Evolutionary conservation across 1,140 invertebrate genomes (phyloP), one percentile per base, ranked within the genome.

Genomic region (Subanguina moxae): DNA sequence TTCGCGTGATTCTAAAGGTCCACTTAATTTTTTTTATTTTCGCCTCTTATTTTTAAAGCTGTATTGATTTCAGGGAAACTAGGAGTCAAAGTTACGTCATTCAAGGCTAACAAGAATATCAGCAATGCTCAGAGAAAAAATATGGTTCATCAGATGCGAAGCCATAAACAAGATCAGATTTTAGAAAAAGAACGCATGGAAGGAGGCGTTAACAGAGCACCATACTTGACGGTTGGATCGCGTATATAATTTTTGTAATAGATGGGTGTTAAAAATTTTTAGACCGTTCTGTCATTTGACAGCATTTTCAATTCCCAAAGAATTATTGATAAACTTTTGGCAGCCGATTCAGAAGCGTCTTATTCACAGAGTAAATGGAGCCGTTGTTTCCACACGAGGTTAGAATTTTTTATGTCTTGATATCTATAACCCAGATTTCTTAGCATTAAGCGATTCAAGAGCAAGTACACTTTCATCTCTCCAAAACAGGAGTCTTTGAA

Each of bases 361-460:
- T 15, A 52, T 64, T 7, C 19, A n/a, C 0, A 58, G 64, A 67
- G 52, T 45, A 38, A 62, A 62, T 32, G 46, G 32, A 32, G 65
- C 32, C 8, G 28, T 0, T 21, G 32, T 45, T 62, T 19, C 15
- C 52, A 72, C 38, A 45, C 72, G 23, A 70, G 28, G 69, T 71
- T 19, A 30, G 25, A 21, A 21, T 58, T 27, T 77, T 74, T 58
- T 63, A 13, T 69, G n/a, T n/a, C n/a, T n/a, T n/a, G n/a, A n/a
- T n/a, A n/a, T n/a, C n/a, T n/a, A n/a, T n/a, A n/a, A n/a, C n/a
- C n/a, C n/a, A n/a, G n/a, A n/a, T 68, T 48, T 68, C 66, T 78
- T 65, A 76, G 68, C 28, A n/a, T 78, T 21, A 64, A 73, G 13
- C 76, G 75, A 19, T 78, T 78, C 38, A 65, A 71, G 21, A 28